Percentiles rank a stretch among this genome's conserved stretches.
phyloP scores from a whole-genome alignment of 1,140 invertebrate species.

The Leucophenga varia region DNA sequence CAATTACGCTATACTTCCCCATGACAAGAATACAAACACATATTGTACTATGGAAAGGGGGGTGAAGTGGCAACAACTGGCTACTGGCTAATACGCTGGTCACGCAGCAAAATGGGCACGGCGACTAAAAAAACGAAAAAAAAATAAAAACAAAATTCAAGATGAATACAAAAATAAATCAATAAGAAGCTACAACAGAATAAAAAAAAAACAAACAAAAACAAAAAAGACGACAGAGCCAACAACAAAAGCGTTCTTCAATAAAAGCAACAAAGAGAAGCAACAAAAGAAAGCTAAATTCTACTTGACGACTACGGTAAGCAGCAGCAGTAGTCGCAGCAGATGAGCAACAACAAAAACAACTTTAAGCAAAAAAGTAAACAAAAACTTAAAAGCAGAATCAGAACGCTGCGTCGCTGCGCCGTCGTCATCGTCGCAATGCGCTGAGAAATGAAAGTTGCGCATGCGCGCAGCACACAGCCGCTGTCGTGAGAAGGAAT shows the following conservation, averaged over 20 bases:
- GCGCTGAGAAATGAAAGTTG: constrained; percentile 40
- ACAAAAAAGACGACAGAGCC: constrained; percentile 32
- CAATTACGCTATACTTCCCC: too few relatives aligned
- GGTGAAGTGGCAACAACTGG: too few relatives aligned
- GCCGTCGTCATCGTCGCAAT: neutral
- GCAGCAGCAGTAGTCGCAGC: constrained; percentile 1
- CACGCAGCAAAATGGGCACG: constrained; percentile 50
- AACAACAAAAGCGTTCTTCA: too few relatives aligned
- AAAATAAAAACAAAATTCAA: too few relatives aligned
- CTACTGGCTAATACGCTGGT: constrained; percentile 41
- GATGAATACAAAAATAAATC: too few relatives aligned
- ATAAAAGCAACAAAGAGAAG: too few relatives aligned
- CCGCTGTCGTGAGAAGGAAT: neutral
- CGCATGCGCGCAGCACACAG: constrained; percentile 30
- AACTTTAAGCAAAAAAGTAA: neutral
- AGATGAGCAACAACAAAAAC: constrained; percentile 1
- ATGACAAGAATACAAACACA: too few relatives aligned
- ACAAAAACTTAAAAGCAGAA: neutral
- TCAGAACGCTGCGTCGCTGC: constrained; percentile 5
- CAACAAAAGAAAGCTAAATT: too few relatives aligned
- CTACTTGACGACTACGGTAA: too few relatives aligned
- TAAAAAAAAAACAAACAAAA: constrained; percentile 17
- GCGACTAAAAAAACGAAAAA: too few relatives aligned
- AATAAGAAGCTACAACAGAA: constrained; percentile 7
- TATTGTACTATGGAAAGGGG: too few relatives aligned